Base-by-base conservation (phyloP, 2,113 vertebrate genomes). In the Gasterosteus aculeatus region DNA sequence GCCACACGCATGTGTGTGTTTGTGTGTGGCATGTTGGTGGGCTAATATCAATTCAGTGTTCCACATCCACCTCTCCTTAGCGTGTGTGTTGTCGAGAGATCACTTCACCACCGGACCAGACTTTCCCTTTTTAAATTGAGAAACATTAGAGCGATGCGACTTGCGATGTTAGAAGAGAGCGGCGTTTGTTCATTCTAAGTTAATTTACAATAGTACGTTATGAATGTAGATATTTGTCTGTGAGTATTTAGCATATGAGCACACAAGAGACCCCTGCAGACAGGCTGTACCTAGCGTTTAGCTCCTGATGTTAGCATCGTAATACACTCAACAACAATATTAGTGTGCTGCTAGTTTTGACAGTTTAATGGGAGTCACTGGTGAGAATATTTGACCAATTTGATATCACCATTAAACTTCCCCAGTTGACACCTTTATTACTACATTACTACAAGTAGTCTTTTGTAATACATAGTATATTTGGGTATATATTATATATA, bases 31-130 rank as follows among this genome's bases (percentile, higher is more conserved):
- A 33, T 60, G 59, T 41, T 51, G 66, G 39, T 49, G 41, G 26
- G 53, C 58, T 62, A 31, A 18, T 73, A 76, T 75, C 15, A 76
- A 82, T 82, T 77, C 49, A 54, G 8, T 73, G 84, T 63, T 81
- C 68, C 53, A 47, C 72, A 71, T 62, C 51, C 62, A 42, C 58
- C 72, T 59, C 75, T 54, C 26, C 11, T 72, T 51, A 59, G 29
- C 62, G 58, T 68, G 74, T 47, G 53, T 69, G 63, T 41, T 71
- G 71, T 71, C 58, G 39, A 38, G 47, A 76, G 35, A 72, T 72
- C 49, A 31, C 63, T 46, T 58, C 44, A 31, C 39, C 4, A 42
- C 47, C 60, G 46, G 54, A 35, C 12, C 39, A 0, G 14, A 19
- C 62, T 39, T 29, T 33, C 57, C 38, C 19, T 53, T 53, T 53